Evolutionary conservation across 2,797 vertebrate genomes (phyloP).

Genomic region (Cottoperca gobio): DNA sequence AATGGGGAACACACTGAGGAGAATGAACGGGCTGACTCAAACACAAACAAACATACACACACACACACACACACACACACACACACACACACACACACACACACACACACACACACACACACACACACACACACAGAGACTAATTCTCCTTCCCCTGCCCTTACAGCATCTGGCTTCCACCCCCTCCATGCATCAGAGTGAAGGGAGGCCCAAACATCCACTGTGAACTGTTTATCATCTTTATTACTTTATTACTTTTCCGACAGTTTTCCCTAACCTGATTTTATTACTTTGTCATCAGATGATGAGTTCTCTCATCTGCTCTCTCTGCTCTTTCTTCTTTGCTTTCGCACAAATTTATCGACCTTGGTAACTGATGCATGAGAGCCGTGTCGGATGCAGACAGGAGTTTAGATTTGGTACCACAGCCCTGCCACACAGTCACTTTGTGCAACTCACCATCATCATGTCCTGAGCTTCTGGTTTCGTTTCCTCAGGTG

Average conservation of each 20-base stretch:
- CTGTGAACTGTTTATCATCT: conserved; percentile 80
- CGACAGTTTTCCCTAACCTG: conserved; percentile 81
- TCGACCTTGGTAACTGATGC: conserved; percentile 64
- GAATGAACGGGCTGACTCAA: conserved; percentile 57
- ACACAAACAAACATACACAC: conserved; percentile 34
- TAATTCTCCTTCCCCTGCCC: conserved; percentile 68
- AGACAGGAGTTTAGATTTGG: conserved; percentile 53
- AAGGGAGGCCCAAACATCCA: conserved; percentile 71
- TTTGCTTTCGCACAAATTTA: conserved; percentile 67
- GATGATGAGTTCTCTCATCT: conserved; percentile 80
- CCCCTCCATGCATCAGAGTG: conserved; percentile 66
- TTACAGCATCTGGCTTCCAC: conserved; percentile 73
- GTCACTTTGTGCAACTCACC: conserved; percentile 31
- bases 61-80: conserved; percentile 16
- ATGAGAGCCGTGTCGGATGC: conserved; percentile 53
- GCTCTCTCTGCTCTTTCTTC: conserved; percentile 64
- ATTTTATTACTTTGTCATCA: conserved; percentile 84
- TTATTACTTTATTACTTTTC: conserved; percentile 85
- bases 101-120: conserved; percentile 19
- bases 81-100: conserved; percentile 10
- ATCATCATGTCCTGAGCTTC: conserved; percentile 4
- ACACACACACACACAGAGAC: conserved; percentile 25
- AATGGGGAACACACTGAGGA: conserved; percentile 60
- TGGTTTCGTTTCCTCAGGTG: neutral
- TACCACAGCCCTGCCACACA: conserved; percentile 27